Percentiles rank a stretch among this genome's conserved stretches.
Conservation (phyloP, 2,888 invertebrate species). For the Platypus cylindrus region DNA sequence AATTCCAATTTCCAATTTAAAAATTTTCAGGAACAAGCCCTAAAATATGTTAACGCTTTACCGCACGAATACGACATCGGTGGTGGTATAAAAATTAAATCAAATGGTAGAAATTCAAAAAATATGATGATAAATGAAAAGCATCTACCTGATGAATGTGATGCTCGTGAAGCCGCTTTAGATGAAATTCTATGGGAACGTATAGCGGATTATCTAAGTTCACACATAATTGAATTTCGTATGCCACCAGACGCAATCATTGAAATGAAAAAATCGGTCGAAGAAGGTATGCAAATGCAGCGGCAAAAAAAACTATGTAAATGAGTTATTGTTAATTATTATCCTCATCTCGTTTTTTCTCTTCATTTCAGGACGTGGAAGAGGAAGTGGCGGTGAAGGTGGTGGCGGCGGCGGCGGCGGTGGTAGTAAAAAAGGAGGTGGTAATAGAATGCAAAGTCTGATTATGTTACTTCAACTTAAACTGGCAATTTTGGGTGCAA, state of each 20-base stretch:
- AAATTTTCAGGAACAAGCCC: constrained; percentile 52
- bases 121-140: constrained; percentile 11
- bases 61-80: constrained; percentile 47
- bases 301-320: no score
- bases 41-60: constrained; percentile 54
- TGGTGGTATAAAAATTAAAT: constrained; percentile 48
- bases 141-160: constrained; percentile 49
- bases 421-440: constrained; percentile 16
- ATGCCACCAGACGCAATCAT: constrained; percentile 60
- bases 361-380: background rate
- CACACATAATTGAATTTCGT: constrained; percentile 69
- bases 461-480: constrained; percentile 67
- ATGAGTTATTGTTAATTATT: no score
- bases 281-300: no score
- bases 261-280: constrained; percentile 59
- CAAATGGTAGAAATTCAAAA: constrained; percentile 24
- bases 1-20: no score
- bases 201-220: constrained; percentile 60
- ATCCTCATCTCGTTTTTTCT: no score
- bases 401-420: constrained; percentile 11
- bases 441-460: constrained; percentile 58
- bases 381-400: constrained; percentile 9
- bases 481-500: constrained; percentile 63
- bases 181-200: constrained; percentile 63
- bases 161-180: constrained; percentile 58